Percentiles rank a stretch among this genome's conserved stretches.
These are phyloP conservation scores for Sarcophaga rosellei DNA, from an alignment of 2,888 invertebrate species.

Conservation along the genomic window DNA sequence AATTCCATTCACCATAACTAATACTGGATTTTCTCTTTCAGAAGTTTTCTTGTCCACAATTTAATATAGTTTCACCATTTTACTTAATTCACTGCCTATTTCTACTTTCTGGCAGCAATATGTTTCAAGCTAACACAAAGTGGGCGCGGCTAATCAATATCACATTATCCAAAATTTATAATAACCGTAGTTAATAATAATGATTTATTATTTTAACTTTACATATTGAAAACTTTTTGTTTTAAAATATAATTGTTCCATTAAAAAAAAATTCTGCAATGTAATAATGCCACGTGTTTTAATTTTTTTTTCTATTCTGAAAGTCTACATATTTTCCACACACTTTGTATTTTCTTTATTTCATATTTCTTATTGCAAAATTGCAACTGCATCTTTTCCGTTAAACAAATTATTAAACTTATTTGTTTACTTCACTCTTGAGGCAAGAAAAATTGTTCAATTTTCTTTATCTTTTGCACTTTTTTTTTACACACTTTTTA, in stretches of 20 bases:
- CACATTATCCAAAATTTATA: not conserved
- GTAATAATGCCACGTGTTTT: constrained; percentile 62
- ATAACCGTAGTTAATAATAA: constrained; percentile 4
- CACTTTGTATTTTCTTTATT: constrained; percentile 47
- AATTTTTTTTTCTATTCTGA: not conserved
- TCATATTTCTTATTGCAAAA: constrained; percentile 54
- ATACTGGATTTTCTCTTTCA: no score
- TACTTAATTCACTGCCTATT: not conserved
- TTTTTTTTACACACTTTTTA: constrained; percentile 29
- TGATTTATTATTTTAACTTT: not conserved
- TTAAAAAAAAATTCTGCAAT: not conserved
- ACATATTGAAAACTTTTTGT: not conserved
- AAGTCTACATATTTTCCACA: constrained; percentile 20
- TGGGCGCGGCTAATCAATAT: constrained; percentile 45
- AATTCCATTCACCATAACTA: no score
- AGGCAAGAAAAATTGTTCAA: constrained; percentile 50
- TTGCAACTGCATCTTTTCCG: constrained; percentile 34
- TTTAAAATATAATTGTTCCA: not conserved
- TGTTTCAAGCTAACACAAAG: constrained; percentile 52
- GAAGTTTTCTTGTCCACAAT: no score
- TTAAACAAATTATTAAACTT: constrained; percentile 27
- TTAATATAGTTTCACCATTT: constrained; percentile 15
- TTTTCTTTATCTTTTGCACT: constrained; percentile 57
- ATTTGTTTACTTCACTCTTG: constrained; percentile 60
- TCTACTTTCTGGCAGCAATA: constrained; percentile 24